Conservation (phyloP, 1,140 invertebrate species). For the Rhagoletis pomonella region DNA sequence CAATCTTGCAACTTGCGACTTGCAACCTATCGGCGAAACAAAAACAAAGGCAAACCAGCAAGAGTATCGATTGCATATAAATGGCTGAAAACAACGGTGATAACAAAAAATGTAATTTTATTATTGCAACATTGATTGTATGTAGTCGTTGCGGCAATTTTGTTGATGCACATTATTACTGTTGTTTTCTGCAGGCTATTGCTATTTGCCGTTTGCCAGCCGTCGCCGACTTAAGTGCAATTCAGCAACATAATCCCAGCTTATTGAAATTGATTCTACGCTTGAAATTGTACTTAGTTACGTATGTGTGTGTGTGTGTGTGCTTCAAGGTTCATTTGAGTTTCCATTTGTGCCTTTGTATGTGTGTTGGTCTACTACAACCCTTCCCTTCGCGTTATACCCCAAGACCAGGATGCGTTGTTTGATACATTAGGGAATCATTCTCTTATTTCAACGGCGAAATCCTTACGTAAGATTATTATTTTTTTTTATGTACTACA, state of each 20-base stretch:
- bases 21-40: background rate
- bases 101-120: constrained; percentile 44
- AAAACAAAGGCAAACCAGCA: background rate
- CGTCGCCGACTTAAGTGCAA: background rate
- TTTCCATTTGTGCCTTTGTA: background rate
- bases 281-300: background rate
- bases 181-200: background rate
- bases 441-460: background rate
- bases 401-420: too few species aligned
- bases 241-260: constrained; percentile 54
- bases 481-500: too few species aligned
- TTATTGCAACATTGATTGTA: constrained; percentile 7
- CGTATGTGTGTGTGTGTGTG: background rate
- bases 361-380: background rate
- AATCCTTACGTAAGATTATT: background rate
- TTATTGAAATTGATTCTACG: constrained; percentile 57
- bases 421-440: background rate
- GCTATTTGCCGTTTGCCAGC: background rate
- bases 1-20: background rate
- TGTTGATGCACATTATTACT: background rate
- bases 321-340: background rate
- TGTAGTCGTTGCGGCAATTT: background rate
- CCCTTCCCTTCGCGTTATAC: background rate
- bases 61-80: constrained; percentile 39
- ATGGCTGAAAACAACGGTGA: constrained; percentile 20